phyloP scores from a whole-genome alignment of 1,140 invertebrate genomes.

The Lordiphosa mommai region DNA sequence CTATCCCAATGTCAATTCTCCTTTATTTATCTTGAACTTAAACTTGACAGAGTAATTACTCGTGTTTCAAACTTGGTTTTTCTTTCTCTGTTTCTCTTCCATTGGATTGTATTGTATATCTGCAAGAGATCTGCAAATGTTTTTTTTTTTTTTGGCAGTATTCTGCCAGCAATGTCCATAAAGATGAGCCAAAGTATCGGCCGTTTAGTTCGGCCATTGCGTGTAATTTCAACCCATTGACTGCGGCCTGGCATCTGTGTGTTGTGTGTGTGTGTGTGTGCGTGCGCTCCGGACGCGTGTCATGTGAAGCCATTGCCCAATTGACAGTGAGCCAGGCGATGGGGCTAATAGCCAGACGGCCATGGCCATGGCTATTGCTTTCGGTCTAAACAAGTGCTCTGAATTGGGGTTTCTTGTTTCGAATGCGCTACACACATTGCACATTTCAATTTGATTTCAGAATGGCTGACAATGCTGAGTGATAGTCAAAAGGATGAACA shows the following conservation, averaged over 20 bases:
- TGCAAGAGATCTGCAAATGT: constrained; percentile 23
- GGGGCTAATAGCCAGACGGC: constrained; percentile 31
- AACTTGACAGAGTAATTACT: constrained; percentile 45
- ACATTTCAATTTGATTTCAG: constrained; percentile 52
- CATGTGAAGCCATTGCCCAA: constrained; percentile 60
- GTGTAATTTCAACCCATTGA: constrained; percentile 56
- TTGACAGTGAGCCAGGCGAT: constrained; percentile 56
- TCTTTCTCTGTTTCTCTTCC: too few species aligned
- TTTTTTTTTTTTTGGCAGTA: constrained; percentile 28
- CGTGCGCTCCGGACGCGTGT: constrained; percentile 24
- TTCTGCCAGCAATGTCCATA: constrained; percentile 30
- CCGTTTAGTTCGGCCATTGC: constrained; percentile 60
- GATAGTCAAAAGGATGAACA: constrained; percentile 40
- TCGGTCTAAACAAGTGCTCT: constrained; percentile 35
- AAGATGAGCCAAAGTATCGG: constrained; percentile 25
- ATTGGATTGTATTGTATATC: too few species aligned
- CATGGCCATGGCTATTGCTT: constrained; percentile 19
- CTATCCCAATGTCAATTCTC: constrained; percentile 1
- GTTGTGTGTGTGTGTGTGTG: neutral
- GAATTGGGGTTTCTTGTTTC: constrained; percentile 56
- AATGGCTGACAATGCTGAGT: constrained; percentile 21
- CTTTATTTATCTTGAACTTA: constrained; percentile 26
- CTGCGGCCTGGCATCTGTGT: constrained; percentile 37
- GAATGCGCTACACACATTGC: constrained; percentile 37
- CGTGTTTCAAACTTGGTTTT: constrained; percentile 47